Evolutionary conservation across 1,140 invertebrate species (phyloP).

Genomic region (Pteromalus puparum): DNA sequence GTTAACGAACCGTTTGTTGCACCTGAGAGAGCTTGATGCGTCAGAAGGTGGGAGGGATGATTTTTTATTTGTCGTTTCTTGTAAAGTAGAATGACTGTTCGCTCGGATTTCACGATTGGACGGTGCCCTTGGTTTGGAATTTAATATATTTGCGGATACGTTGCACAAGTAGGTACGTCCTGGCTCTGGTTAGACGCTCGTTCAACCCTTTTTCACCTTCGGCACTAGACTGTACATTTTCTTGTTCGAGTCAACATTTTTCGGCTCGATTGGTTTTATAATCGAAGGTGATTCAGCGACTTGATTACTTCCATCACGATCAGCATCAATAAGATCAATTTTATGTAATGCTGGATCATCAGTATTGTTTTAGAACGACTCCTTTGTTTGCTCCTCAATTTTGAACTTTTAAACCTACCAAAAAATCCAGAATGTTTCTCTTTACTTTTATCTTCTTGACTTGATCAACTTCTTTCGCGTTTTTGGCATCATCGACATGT

Average conservation of each 20-base stretch:
- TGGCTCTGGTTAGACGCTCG: too few relatives aligned
- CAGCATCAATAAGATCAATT: constrained; percentile 43
- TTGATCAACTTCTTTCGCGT: background rate
- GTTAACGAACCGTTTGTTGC: too few relatives aligned
- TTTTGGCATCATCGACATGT: background rate
- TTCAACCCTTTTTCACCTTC: background rate
- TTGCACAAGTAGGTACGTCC: too few relatives aligned
- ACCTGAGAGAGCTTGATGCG: too few relatives aligned
- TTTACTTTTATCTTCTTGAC: constrained; percentile 49
- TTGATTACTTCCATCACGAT: constrained; percentile 41
- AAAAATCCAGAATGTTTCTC: constrained; percentile 67
- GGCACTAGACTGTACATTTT: constrained; percentile 52
- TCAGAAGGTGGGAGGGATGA: too few relatives aligned
- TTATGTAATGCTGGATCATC: constrained; percentile 15
- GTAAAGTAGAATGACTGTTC: too few relatives aligned
- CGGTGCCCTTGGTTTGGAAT: too few relatives aligned
- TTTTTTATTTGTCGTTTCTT: too few relatives aligned
- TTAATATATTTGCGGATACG: too few relatives aligned
- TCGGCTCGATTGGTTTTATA: constrained; percentile 42
- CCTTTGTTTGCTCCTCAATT: constrained; percentile 62
- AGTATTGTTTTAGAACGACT: constrained; percentile 59
- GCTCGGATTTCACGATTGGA: too few relatives aligned
- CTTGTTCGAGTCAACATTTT: constrained; percentile 53
- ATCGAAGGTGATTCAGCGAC: background rate
- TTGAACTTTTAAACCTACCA: constrained; percentile 69